Conservation (phyloP, 2,113 vertebrate species). For the Leucoraja erinaceus region DNA sequence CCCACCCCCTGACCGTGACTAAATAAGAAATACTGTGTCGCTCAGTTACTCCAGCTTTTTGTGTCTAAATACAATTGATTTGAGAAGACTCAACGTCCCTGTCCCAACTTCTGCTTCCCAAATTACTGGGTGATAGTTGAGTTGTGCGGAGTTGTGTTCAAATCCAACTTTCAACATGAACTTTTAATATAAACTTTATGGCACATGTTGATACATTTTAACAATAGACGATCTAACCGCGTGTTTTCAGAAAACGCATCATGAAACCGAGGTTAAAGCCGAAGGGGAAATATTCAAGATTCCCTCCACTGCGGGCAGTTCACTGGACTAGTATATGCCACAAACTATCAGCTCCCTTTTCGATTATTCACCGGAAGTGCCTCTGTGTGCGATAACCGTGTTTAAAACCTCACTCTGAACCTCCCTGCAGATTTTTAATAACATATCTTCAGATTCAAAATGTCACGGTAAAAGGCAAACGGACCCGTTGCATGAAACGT, state of each 20-base stretch:
- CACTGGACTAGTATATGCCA: background rate
- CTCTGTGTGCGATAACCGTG: too few species aligned
- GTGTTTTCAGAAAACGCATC: background rate
- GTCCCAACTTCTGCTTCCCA: background rate
- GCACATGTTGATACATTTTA: background rate
- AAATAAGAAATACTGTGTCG: too few species aligned
- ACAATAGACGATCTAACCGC: background rate
- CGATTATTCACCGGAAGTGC: background rate
- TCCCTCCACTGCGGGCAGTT: background rate
- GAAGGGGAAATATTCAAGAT: background rate
- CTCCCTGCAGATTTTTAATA: background rate
- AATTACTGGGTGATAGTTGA: background rate
- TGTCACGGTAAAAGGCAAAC: background rate
- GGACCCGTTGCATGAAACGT: background rate
- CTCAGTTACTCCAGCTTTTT: too few species aligned
- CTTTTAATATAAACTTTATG: background rate
- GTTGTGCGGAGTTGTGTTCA: too few species aligned
- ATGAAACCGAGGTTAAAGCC: background rate
- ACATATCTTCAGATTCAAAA: background rate
- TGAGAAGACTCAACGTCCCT: background rate
- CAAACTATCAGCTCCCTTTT: background rate
- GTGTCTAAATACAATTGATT: background rate
- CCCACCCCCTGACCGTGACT: too few species aligned
- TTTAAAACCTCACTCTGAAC: background rate
- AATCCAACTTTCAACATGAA: background rate